A percentile compares a stretch with the other conserved stretches of the same genome.
Conservation (phyloP, 1,140 invertebrate species). For the Oppia nitens region DNA sequence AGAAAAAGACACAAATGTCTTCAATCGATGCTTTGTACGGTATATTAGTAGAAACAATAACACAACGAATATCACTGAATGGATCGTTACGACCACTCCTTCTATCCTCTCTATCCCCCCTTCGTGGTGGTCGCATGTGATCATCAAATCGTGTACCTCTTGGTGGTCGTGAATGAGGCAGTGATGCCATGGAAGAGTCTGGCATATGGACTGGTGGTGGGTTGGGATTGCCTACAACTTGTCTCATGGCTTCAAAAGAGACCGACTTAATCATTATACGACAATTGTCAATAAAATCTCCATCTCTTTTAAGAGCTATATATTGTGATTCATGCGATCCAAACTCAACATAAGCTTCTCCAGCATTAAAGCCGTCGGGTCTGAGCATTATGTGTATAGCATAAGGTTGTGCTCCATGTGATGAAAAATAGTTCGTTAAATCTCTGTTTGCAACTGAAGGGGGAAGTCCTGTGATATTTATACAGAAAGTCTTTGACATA, state of each 20-base stretch:
- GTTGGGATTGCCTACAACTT: slow-evolving; percentile 20
- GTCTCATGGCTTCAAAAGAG: slow-evolving; percentile 35
- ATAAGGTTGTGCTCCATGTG: slow-evolving; percentile 50
- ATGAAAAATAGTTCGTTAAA: slow-evolving; percentile 57
- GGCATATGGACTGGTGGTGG: neutral
- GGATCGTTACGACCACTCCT: slow-evolving; percentile 9
- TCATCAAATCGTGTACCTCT: slow-evolving; percentile 12
- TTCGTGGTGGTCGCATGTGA: neutral
- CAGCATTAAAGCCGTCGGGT: slow-evolving; percentile 44
- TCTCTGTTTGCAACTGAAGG: slow-evolving; percentile 51
- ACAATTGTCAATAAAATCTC: slow-evolving; percentile 37
- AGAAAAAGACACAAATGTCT: slow-evolving; percentile 72
- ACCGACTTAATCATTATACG: slow-evolving; percentile 46
- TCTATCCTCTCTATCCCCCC: neutral
- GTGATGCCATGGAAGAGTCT: slow-evolving; percentile 4
- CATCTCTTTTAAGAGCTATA: slow-evolving; percentile 49
- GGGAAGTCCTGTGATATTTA: slow-evolving; percentile 55
- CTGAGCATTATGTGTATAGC: slow-evolving; percentile 59
- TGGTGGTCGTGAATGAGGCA: slow-evolving; percentile 8
- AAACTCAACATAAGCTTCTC: slow-evolving; percentile 75
- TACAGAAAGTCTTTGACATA: slow-evolving; percentile 32
- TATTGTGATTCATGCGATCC: slow-evolving; percentile 44
- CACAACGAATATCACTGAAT: slow-evolving; percentile 52
- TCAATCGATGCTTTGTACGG: slow-evolving; percentile 65
- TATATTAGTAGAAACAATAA: slow-evolving; percentile 63